phyloP scores from a whole-genome alignment of 2,797 vertebrate species.

The Muscicapa striata region DNA sequence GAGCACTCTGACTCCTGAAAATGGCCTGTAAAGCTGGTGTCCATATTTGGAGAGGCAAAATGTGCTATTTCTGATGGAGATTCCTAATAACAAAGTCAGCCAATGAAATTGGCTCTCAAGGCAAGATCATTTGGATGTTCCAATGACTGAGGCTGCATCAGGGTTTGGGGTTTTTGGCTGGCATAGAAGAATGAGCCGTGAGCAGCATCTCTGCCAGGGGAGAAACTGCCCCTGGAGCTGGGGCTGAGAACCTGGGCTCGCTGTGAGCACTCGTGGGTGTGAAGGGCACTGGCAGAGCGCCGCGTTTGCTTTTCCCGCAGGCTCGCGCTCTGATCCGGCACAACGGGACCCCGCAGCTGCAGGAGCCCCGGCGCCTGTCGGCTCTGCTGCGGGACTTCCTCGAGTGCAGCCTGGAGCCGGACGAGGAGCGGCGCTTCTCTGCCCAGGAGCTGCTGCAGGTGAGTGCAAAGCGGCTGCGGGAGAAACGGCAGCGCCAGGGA shows the following conservation, averaged over 20 bases:
- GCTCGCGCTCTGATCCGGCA: constrained; percentile 83
- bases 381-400: not conserved
- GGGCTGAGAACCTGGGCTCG: not conserved
- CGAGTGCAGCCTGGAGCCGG: not conserved
- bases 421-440: not conserved
- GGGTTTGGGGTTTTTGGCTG: not conserved
- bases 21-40: not conserved
- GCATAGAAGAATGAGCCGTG: not conserved
- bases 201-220: not conserved
- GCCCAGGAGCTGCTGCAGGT: not conserved
- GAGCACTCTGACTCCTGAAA: not conserved
- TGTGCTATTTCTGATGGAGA: not conserved
- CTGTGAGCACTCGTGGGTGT: not conserved
- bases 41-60: not conserved
- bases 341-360: constrained; percentile 74
- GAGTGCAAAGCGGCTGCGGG: not conserved
- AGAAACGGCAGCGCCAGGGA: not conserved
- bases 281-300: not conserved
- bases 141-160: not conserved
- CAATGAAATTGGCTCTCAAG: not conserved
- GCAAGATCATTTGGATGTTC: not conserved
- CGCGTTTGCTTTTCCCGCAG: constrained; percentile 42
- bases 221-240: not conserved
- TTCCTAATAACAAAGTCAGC: not conserved
- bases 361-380: not conserved